Evolutionary conservation across 2,797 vertebrate genomes (phyloP), one percentile per base, ranked within the genome.

Genomic region (Bucorvus abyssinicus): DNA sequence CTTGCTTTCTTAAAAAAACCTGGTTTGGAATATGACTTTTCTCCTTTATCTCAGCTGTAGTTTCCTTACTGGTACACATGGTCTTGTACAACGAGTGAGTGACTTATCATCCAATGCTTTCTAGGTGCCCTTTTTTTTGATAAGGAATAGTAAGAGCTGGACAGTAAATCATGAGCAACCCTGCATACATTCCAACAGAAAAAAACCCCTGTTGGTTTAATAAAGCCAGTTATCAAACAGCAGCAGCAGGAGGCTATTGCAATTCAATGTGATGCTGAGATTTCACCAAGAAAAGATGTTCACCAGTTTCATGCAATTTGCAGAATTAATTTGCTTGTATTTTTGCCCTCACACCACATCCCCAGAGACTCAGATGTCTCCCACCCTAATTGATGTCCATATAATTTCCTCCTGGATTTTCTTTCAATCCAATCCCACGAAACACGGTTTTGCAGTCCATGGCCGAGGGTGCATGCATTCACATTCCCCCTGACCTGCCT

Each of bases 361-460:
- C 34, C 14, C 27, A 34, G n/a, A 64, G 81, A 29, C 30, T n/a
- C 0, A 1, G 13, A 3, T 22, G 9, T 42, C n/a, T 90, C 59
- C 75, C n/a, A 49, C 26, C 34, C 45, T 45, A 27, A 34, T 9
- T 94, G 19, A 29, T 61, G 17, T 34, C 40, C 3, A 2, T 67
- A n/a, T 0, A 2, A 17, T 47, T 69, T 52, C 0, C 0, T 20
- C 15, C 36, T 20, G 15, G 18, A 26, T 61, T 90, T 94, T 50
- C 45, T 84, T 36, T 93, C 50, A 16, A 29, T 45, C 34, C 34
- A 47, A 18, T 50, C 49, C 38, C 78, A 20, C 1, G 0, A 36
- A 64, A 32, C 16, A 20, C 0, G 0, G 4, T 29, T 73, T 80
- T 30, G 49, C 27, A 20, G 59, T 27, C 7, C 5, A 26, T 32